These are phyloP conservation scores for Aldabrachelys gigantea DNA, from an alignment of 2,113 vertebrate genomes.

Conservation along the genomic window DNA sequence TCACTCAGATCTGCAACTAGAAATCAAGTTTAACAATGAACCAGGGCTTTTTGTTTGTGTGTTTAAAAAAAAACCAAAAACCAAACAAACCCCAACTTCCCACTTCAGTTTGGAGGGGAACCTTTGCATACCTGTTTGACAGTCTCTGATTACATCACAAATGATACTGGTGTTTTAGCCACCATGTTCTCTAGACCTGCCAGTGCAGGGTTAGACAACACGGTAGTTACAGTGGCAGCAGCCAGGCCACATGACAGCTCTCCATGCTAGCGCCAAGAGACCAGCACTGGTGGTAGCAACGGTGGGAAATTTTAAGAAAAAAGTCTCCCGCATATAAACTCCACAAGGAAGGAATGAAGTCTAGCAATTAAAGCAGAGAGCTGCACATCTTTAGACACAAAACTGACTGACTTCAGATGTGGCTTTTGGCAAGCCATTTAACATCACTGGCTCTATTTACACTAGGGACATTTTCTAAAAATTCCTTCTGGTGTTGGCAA, in stretches of 20 bases:
- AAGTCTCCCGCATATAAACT: not conserved
- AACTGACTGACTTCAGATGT: rapidly evolving
- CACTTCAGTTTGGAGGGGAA: not conserved
- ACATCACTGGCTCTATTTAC: not conserved
- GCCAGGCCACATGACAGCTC: rapidly evolving
- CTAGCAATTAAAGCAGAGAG: not conserved
- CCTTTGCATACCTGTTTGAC: not conserved
- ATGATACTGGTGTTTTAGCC: not conserved
- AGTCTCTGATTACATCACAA: not conserved
- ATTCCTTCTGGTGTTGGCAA: not conserved
- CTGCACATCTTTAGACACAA: not conserved
- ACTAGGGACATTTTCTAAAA: not conserved
- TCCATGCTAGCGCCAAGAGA: not conserved
- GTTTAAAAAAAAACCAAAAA: not conserved
- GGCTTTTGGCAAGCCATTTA: not conserved
- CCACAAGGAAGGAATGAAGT: not conserved
- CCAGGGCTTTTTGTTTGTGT: not conserved
- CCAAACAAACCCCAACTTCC: not conserved
- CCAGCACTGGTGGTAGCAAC: not conserved
- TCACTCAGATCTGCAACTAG: not conserved
- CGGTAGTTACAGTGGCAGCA: not conserved
- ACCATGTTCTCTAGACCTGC: rapidly evolving
- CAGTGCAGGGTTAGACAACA: not conserved
- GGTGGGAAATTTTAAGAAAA: not conserved
- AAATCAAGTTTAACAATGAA: not conserved